Percentiles rank a stretch among this genome's conserved stretches.
phyloP scores from a whole-genome alignment of 2,888 invertebrate species.

The Agonopterix subpropinquella region DNA sequence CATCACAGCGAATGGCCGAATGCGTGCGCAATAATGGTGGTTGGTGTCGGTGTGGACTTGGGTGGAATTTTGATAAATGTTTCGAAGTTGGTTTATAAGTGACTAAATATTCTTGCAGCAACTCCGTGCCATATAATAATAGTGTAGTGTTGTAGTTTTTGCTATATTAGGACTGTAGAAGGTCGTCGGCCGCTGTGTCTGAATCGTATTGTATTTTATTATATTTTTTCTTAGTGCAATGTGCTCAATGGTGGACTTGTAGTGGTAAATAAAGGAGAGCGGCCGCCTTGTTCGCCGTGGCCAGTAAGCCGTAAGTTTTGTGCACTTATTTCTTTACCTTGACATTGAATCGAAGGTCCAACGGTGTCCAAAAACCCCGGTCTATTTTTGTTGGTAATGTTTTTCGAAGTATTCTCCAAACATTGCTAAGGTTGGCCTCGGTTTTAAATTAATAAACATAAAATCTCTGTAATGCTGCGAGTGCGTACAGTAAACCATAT shows the following conservation, averaged over 20 bases:
- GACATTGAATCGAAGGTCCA: not conserved
- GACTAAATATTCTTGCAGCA: constrained; percentile 6
- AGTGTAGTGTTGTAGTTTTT: constrained; percentile 16
- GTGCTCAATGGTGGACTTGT: constrained; percentile 39
- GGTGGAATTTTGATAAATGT: constrained; percentile 23
- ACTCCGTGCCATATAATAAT: constrained; percentile 22
- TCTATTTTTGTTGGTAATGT: constrained; percentile 6
- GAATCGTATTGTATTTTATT: constrained; percentile 34
- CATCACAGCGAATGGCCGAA: constrained; percentile 14
- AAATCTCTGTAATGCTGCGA: not conserved
- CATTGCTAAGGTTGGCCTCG: constrained; percentile 4
- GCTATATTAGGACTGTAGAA: constrained; percentile 16
- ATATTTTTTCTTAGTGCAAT: constrained; percentile 37
- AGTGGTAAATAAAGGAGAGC: constrained; percentile 32
- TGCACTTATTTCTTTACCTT: constrained; percentile 10
- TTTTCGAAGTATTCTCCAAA: constrained; percentile 2
- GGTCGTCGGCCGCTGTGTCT: constrained; percentile 29
- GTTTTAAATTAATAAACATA: not conserved
- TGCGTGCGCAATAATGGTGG: constrained; percentile 41
- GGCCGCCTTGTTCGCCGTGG: constrained; percentile 7
- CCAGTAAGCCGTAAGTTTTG: constrained; percentile 19
- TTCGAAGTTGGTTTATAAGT: constrained; percentile 14
- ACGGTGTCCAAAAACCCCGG: not conserved
- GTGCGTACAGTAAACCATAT: not conserved
- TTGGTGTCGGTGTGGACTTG: constrained; percentile 21